Evolutionary conservation across 2,797 vertebrate species (phyloP), one percentile per base, ranked within the genome.

Genomic region (Mionectes olivaceus): DNA sequence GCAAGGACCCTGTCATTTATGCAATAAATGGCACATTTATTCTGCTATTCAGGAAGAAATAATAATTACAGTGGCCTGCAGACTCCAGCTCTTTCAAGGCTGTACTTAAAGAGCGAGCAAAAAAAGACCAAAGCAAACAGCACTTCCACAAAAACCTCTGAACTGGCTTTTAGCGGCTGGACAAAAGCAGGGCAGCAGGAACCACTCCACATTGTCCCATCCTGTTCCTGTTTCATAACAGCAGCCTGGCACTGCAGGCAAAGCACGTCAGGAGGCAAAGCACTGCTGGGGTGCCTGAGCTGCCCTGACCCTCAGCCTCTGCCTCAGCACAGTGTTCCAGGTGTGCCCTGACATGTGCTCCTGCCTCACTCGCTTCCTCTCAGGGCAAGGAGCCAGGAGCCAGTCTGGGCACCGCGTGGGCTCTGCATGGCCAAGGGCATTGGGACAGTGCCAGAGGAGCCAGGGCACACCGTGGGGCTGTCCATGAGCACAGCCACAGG

Each of bases 21-120:
- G 71, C 56, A 92, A 81, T 86, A 87, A 95, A 80, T 11, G 9
- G 67, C 39, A 89, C 65, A 86, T 76, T 96, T 92, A 89, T 73
- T 89, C 78, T 83, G 65, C 83, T 83, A 4, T 28, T 87, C 73
- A 86, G 74, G 77, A 86, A 79, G 70, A 89, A 95, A 92, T 55
- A 77, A 78, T 75, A 93, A 97, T 87, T 91, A 87, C 46, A 90
- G 82, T 63, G 84, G 75, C 87, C 76, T 89, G 82, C 83, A 95
- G 85, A 78, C 79, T 71, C 46, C 53, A 76, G 74, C 43, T 90
- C 65, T 93, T 89, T 77, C 65, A 67, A n/a, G 37, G 32, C 67
- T 46, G 57, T 60, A 56, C 83, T 91, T 61, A 92, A 89, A 91
- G 79, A 91, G 56, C 35, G 33, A 59, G 68, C 50, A 89, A 88